Conservation (phyloP, 1,140 invertebrate species). For the Brachionus rubens region DNA sequence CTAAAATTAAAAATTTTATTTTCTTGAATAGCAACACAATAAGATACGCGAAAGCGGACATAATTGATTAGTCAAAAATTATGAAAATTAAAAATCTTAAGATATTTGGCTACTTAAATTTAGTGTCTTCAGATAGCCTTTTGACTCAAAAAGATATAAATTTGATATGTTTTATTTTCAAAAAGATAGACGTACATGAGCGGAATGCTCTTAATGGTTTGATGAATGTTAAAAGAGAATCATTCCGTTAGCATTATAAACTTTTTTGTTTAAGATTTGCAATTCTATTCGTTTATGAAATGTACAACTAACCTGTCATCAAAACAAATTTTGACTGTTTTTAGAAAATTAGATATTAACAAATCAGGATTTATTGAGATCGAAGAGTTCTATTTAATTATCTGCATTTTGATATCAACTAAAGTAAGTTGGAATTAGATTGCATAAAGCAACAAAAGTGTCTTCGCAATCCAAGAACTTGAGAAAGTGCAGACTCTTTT, state of each 20-base stretch:
- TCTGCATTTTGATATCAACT: conserved; percentile 48
- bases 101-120: background rate
- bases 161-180: background rate
- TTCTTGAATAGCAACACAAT: too few species aligned
- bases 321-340: conserved; percentile 47
- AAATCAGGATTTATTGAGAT: conserved; percentile 49
- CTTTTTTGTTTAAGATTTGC: conserved; percentile 46
- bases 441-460: too few species aligned
- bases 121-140: background rate
- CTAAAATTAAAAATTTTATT: too few species aligned
- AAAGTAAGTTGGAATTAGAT: conserved; percentile 26
- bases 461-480: too few species aligned
- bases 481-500: too few species aligned
- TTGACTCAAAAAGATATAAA: background rate
- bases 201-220: background rate
- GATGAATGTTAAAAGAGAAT: background rate
- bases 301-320: conserved; percentile 33
- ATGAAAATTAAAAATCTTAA: conserved; percentile 21
- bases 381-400: conserved; percentile 49
- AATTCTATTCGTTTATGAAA: conserved; percentile 47
- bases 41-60: too few species aligned
- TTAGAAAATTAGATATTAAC: conserved; percentile 49
- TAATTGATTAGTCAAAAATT: background rate
- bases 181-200: background rate
- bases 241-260: background rate